Conservation (phyloP, 2,797 vertebrate species). For the Gallinago stenura region DNA sequence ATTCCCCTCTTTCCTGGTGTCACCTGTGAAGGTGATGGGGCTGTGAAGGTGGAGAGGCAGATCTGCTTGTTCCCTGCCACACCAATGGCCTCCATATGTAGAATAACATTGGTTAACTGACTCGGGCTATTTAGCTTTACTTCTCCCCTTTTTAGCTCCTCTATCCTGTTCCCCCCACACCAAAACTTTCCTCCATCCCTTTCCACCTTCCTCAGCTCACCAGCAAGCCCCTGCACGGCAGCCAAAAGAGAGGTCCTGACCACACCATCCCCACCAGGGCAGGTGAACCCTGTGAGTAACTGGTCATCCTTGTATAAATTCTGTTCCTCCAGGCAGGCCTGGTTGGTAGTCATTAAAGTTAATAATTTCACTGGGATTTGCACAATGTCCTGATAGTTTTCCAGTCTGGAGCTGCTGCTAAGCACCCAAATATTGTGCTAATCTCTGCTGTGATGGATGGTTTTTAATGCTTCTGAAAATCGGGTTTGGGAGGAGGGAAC, state of each 20-base stretch:
- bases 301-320: neutral
- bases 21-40: neutral
- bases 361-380: neutral
- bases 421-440: neutral
- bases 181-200: neutral
- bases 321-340: neutral
- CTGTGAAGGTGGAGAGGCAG: neutral
- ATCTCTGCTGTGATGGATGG: neutral
- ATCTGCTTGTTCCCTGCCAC: accelerated
- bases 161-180: neutral
- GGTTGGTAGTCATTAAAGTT: neutral
- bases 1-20: neutral
- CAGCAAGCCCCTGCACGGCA: neutral
- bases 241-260: neutral
- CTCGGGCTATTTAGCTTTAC: neutral
- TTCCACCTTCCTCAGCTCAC: neutral
- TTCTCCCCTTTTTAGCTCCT: neutral
- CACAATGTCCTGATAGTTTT: neutral
- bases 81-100: neutral
- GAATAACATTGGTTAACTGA: neutral
- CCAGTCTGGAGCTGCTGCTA: neutral
- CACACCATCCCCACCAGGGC: accelerated
- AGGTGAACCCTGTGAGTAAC: neutral
- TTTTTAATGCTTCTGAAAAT: neutral
- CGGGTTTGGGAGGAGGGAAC: accelerated